Base-by-base conservation (phyloP, 2,888 invertebrate genomes). In the Sussaba pulchella region DNA sequence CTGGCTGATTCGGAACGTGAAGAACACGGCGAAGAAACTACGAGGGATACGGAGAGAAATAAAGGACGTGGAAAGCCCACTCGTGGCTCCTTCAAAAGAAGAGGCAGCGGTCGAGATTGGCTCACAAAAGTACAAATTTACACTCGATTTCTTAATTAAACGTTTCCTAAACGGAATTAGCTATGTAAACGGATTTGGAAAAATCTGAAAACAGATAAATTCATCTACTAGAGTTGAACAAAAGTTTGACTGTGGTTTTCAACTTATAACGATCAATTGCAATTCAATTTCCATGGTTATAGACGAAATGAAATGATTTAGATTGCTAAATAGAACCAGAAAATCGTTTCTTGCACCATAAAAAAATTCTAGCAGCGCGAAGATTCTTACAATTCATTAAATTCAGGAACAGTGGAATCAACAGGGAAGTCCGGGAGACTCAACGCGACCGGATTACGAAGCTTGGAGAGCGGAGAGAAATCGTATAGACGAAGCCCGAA, bases 401-500 rank as follows among this genome's bases (percentile, higher is more conserved):
- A 31, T 50, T 19, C 54, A 81, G 81, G 81, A 81, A 43, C 77
- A 77, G 14, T 81, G 81, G 81, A 76, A 63, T 63, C 81, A 77
- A 14, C 72, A 72, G 6, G 72, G 63, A 14, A 64, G 63, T 69
- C 70, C 75, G 0, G 71, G 75, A 10, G 57, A 80, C 4, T n/a
- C 19, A 6, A 47, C 73, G 64, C 83, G 88, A 45, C 89, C 90
- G 21, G 91, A 92, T 24, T 92, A 93, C 77, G 92, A 92, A 67
- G 92, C 92, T 41, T 93, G 93, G 93, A 88, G 92, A 78, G 92
- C 91, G 24, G 93, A 93, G 81, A 88, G 93, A 24, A 92, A 92
- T 86, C 89, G 91, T 14, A 92, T 93, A 17, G 93, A 93, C 67
- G 91, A 92, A 72, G 92, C 91, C 71, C 89, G 93, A 12, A 92